Conservation (phyloP, 2,888 invertebrate species). For the Abscondita cerata region DNA sequence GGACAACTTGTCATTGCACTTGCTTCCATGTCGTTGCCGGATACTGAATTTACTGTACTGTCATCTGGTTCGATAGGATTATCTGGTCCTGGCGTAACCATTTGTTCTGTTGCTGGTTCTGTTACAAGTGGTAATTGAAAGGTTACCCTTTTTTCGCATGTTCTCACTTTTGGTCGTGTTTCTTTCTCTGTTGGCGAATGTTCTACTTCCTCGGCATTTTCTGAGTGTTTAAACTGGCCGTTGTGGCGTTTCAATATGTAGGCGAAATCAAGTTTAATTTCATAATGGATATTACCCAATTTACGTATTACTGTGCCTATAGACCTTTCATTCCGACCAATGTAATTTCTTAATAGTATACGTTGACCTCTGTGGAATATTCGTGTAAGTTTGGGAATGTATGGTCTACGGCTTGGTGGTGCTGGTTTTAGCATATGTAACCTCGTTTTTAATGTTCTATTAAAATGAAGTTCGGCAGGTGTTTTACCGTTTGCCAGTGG, state of each 20-base stretch:
- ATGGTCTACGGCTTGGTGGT: too few species aligned
- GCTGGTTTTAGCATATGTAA: not conserved
- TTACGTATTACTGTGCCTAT: not conserved
- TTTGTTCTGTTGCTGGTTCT: too few species aligned
- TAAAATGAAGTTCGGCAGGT: not conserved
- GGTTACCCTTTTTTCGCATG: too few species aligned
- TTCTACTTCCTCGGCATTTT: too few species aligned
- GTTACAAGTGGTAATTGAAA: too few species aligned
- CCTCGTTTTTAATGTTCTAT: not conserved
- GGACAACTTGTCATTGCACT: too few species aligned
- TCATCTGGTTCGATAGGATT: too few species aligned
- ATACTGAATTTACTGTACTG: too few species aligned
- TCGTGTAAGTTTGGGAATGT: not conserved
- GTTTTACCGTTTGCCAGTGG: not conserved
- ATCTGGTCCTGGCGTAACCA: too few species aligned
- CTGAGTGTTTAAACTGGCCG: not conserved
- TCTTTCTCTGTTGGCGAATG: too few species aligned
- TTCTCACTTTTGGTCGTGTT: too few species aligned
- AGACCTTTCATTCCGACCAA: not conserved
- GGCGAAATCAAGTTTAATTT: not conserved
- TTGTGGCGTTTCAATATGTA: constrained; percentile 1
- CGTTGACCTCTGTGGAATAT: not conserved
- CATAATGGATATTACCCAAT: not conserved
- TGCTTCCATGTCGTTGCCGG: too few species aligned
- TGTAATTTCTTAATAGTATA: not conserved